Conservation (phyloP, 2,113 vertebrate species). For the Menura novaehollandiae region DNA sequence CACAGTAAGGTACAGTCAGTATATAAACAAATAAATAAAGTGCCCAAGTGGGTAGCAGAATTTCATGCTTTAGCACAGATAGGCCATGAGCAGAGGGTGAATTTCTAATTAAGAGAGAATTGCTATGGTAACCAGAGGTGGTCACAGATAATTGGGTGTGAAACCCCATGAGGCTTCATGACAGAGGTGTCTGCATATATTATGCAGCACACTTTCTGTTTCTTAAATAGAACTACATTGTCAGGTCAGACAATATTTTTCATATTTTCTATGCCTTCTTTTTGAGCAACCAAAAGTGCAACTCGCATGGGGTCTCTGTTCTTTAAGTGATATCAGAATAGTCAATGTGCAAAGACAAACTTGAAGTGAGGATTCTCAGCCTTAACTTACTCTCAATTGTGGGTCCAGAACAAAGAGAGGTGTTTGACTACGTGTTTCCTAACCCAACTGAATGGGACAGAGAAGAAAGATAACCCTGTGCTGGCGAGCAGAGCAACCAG, state of each 20-base stretch:
- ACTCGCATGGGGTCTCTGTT: neutral
- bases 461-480: neutral
- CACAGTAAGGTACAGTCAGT: neutral
- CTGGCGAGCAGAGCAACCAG: neutral
- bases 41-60: neutral
- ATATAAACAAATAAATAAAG: neutral
- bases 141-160: slow-evolving; percentile 47
- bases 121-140: slow-evolving; percentile 59
- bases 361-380: neutral
- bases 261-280: neutral
- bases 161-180: slow-evolving; percentile 7
- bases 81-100: slow-evolving; percentile 20
- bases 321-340: neutral
- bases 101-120: slow-evolving; percentile 53
- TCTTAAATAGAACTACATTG: slow-evolving; percentile 6
- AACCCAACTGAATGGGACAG: neutral
- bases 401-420: neutral
- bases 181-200: slow-evolving; percentile 47
- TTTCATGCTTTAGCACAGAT: neutral
- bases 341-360: neutral
- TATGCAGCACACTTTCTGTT: slow-evolving; percentile 14
- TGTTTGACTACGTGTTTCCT: accelerated
- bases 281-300: neutral
- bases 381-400: neutral
- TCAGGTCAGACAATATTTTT: slow-evolving; percentile 12